Evolutionary conservation across 2,797 vertebrate genomes (phyloP).

Genomic region (Strix occidentalis): DNA sequence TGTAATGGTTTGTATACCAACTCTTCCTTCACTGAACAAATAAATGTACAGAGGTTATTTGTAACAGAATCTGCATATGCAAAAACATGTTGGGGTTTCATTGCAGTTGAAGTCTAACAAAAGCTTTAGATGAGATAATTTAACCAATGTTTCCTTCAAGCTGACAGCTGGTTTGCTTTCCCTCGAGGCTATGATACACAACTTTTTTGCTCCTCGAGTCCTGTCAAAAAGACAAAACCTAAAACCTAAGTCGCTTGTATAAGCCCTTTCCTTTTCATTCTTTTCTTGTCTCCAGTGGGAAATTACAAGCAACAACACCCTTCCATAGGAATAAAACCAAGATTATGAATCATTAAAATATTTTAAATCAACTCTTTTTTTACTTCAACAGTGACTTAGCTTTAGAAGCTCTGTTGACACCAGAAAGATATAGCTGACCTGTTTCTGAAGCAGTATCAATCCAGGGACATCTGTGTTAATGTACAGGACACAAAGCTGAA

Average conservation of each 20-base stretch:
- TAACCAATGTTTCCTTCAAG: conserved; percentile 13
- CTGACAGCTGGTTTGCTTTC: conserved; percentile 29
- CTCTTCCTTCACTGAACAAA: too few species aligned
- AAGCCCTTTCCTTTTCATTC: not conserved
- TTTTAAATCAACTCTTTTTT: not conserved
- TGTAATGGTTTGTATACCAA: too few species aligned
- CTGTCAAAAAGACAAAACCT: not conserved
- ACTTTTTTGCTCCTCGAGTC: not conserved
- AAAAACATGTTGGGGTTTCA: not conserved
- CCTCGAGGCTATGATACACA: not conserved
- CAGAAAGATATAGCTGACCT: not conserved
- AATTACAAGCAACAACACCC: not conserved
- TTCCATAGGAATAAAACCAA: not conserved
- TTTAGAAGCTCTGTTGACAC: not conserved
- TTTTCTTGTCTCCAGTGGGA: not conserved
- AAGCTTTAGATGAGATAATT: not conserved
- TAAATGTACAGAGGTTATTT: not conserved
- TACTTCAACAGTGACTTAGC: not conserved
- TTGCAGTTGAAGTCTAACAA: not conserved
- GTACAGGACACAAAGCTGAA: not conserved
- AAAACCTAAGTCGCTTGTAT: not conserved
- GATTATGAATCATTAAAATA: not conserved
- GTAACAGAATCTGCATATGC: not conserved
- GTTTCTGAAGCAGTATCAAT: not conserved
- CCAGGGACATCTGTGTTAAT: not conserved